Base-by-base conservation (phyloP, 2,797 vertebrate genomes). In the Myripristis murdjan region DNA sequence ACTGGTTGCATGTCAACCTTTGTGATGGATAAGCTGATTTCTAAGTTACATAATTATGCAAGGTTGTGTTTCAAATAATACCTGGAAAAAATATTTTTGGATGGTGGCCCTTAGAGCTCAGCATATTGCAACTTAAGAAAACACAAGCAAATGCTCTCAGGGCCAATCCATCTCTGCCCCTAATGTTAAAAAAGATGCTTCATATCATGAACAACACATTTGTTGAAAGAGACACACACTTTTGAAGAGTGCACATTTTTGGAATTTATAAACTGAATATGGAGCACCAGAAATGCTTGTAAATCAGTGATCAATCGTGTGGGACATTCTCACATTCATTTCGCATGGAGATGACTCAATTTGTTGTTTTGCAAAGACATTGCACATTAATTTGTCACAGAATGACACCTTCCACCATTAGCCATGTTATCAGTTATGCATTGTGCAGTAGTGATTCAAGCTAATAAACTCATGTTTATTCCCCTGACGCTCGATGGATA, bases 311-410 rank as follows among this genome's bases (percentile, higher is more conserved):
- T 57, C 54, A 20, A 57, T 39, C 23, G 33, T 6, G 33, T 4
- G 7, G 61, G 72, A 70, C 31, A 60, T 48, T 69, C 33, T 14
- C 35, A 59, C 1, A n/a, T 64, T 68, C 5, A 28, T 62, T 70
- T 65, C 47, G 37, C 15, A 11, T 37, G 63, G 64, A 73, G 61
- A 66, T 37, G 44, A 76, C 77, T 80, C 73, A 84, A 83, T 86
- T 46, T 64, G 64, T 23, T 39, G 67, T 65, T 75, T 70, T 55
- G 51, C 10, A 4, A 64, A 56, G 47, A 64, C 77, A n/a, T 14
- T 69, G 70, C 49, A 60, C 78, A 79, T 81, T 54, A 77, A 79
- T 81, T 78, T 80, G 41, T 59, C 71, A 61, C 62, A 11, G 73
- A 70, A 60, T 48, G 63, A 24, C 66, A 60, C 78, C 61, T 74